A percentile compares a stretch with the other conserved stretches of the same genome.
Evolutionary conservation across 2,888 invertebrate genomes (phyloP).

Genomic region (Gymnoscelis rufifasciata): DNA sequence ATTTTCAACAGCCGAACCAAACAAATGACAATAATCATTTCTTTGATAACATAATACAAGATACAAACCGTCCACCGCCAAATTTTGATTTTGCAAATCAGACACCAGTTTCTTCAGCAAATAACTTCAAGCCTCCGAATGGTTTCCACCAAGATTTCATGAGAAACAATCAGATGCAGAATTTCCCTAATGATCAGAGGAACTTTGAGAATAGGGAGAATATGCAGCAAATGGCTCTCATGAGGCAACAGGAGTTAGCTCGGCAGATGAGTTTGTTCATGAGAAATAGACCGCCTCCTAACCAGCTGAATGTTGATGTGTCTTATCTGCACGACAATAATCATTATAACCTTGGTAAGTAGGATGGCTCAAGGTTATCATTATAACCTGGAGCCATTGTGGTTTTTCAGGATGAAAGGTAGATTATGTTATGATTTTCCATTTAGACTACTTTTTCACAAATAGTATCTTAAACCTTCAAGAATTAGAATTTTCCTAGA

Average conservation of each 20-base stretch:
- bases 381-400: too few relatives aligned
- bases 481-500: too few relatives aligned
- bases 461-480: too few relatives aligned
- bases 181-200: conserved; percentile 54
- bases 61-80: conserved; percentile 50
- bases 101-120: conserved; percentile 43
- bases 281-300: conserved; percentile 64
- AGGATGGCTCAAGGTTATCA: too few relatives aligned
- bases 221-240: conserved; percentile 53
- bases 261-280: conserved; percentile 67
- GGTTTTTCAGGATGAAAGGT: too few relatives aligned
- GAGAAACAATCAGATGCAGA: conserved; percentile 56
- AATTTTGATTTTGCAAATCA: conserved; percentile 60
- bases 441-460: too few relatives aligned
- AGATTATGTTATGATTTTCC: too few relatives aligned
- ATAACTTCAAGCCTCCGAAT: conserved; percentile 41
- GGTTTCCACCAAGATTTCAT: conserved; percentile 62
- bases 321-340: conserved; percentile 67
- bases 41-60: conserved; percentile 57
- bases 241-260: conserved; percentile 67
- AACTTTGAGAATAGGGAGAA: conserved; percentile 57
- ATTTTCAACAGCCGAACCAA: conserved; percentile 44
- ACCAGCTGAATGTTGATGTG: conserved; percentile 67
- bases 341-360: conserved; percentile 67
- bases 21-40: conserved; percentile 55